Conservation (phyloP, 2,113 vertebrate genomes). For the Hystrix brachyura region DNA sequence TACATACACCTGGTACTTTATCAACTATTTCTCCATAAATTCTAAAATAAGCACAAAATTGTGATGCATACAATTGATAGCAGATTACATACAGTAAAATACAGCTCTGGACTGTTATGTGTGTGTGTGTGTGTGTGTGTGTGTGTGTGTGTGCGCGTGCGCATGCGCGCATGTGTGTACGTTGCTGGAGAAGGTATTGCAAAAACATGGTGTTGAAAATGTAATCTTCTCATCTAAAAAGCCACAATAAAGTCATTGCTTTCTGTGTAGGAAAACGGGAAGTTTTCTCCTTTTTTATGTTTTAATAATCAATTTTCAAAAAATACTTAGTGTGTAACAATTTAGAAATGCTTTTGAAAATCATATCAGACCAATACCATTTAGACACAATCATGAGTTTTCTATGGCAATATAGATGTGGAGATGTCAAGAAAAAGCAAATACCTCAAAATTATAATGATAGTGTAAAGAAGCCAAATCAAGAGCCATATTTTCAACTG, state of each 20-base stretch:
- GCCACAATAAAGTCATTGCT: not conserved
- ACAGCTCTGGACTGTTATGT: not conserved
- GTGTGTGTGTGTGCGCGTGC: not conserved
- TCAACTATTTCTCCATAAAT: fast-evolving
- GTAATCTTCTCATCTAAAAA: not conserved
- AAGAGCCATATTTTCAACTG: not conserved
- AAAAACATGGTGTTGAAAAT: not conserved
- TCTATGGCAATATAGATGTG: not conserved
- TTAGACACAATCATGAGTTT: not conserved
- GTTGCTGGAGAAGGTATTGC: not conserved
- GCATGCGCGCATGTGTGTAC: not conserved
- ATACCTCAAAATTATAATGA: not conserved
- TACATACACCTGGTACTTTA: not conserved
- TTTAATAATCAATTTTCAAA: slow-evolving; percentile 32
- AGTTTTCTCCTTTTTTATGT: not conserved
- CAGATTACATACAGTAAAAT: not conserved
- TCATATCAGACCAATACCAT: not conserved
- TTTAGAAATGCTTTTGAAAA: slow-evolving; percentile 33
- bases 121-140: no score
- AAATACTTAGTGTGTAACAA: not conserved
- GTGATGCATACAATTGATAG: not conserved
- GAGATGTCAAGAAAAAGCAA: not conserved
- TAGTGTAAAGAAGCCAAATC: not conserved
- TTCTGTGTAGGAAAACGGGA: slow-evolving; percentile 2
- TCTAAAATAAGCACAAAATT: not conserved